Evolutionary conservation across 2,888 invertebrate species (phyloP).

Genomic region (Herminia tarsipennalis): DNA sequence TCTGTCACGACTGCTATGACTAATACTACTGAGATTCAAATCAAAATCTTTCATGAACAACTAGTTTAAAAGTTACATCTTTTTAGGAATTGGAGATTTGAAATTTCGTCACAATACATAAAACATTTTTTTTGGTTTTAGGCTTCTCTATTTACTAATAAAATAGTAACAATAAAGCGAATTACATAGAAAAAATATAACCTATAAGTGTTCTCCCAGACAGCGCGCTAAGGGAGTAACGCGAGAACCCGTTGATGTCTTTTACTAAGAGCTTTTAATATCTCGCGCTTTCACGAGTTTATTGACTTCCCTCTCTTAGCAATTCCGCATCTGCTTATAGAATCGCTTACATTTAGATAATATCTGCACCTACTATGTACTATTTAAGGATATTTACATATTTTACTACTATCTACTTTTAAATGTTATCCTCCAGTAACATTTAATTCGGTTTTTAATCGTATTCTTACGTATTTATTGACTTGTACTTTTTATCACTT

Average conservation of each 20-base stretch:
- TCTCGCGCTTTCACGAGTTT: constrained; percentile 69
- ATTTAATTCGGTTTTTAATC: not conserved
- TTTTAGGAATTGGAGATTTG: too few species aligned
- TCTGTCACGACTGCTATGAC: too few species aligned
- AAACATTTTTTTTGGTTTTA: too few species aligned
- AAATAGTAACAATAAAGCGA: too few species aligned
- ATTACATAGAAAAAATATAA: constrained; percentile 43
- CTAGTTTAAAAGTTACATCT: not conserved
- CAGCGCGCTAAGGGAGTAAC: constrained; percentile 42
- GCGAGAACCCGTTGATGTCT: constrained; percentile 78
- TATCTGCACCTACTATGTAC: constrained; percentile 11
- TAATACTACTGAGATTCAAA: too few species aligned
- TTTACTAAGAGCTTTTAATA: constrained; percentile 70
- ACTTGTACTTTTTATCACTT: too few species aligned
- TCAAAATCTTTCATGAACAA: not conserved
- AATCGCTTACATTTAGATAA: constrained; percentile 7
- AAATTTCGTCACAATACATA: too few species aligned
- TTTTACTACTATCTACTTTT: not conserved
- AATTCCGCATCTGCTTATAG: constrained; percentile 27
- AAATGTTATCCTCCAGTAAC: too few species aligned
- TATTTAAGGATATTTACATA: constrained; percentile 4
- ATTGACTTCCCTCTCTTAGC: constrained; percentile 55
- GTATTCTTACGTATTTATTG: too few species aligned
- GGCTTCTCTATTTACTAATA: too few species aligned
- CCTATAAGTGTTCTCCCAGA: constrained; percentile 29